A percentile compares a stretch with the other conserved stretches of the same genome.
phyloP scores from a whole-genome alignment of 2,888 invertebrate genomes.

The Sacculina carcini region DNA sequence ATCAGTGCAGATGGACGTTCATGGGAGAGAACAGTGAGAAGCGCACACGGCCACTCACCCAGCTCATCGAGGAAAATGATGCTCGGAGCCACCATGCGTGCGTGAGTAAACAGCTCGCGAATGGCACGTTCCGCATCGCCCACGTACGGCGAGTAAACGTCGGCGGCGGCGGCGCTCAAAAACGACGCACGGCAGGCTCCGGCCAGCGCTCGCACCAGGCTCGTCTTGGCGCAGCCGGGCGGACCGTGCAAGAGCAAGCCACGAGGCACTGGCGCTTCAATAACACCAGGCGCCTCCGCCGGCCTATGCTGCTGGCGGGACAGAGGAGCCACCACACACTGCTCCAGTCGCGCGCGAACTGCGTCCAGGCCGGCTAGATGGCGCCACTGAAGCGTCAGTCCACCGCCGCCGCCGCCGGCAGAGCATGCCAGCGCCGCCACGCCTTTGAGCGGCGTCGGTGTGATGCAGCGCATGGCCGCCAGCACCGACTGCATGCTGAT shows the following conservation, averaged over 20 bases:
- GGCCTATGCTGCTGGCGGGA: too few relatives aligned
- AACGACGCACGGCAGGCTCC: conserved; percentile 27
- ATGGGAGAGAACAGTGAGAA: conserved; percentile 15
- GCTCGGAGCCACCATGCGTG: conserved; percentile 30
- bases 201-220: conserved; percentile 30
- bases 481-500: not conserved
- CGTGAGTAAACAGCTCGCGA: conserved; percentile 30
- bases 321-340: conserved; percentile 21
- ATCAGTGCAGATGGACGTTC: too few relatives aligned
- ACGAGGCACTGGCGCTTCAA: conserved; percentile 28
- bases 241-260: conserved; percentile 35
- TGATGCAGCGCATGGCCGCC: not conserved
- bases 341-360: not conserved
- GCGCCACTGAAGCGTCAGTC: not conserved
- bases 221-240: conserved; percentile 38
- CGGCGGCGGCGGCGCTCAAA: conserved; percentile 30
- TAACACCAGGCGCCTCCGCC: conserved; percentile 26
- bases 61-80: conserved; percentile 37
- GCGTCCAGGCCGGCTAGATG: not conserved
- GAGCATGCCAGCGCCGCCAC: not conserved
- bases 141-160: conserved; percentile 35
- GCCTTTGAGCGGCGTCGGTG: not conserved
- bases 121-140: conserved; percentile 35
- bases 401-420: too few relatives aligned
- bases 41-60: conserved; percentile 18